Percentiles rank a stretch among this genome's conserved stretches.
These are phyloP conservation scores for Chromis chromis DNA, from an alignment of 2,797 vertebrate species.

Conservation along the genomic window DNA sequence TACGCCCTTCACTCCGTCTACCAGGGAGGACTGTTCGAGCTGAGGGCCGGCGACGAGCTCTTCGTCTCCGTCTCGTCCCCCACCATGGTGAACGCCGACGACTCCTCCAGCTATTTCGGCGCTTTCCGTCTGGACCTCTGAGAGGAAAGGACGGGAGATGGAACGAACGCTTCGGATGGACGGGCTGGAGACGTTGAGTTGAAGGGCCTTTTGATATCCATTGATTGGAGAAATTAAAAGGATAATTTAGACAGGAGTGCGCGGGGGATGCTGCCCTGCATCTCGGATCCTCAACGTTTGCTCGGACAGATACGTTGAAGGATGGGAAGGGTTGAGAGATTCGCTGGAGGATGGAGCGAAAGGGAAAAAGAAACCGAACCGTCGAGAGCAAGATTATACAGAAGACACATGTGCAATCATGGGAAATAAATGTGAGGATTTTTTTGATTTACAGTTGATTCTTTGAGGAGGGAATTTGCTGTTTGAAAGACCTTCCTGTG, in stretches of 20 bases:
- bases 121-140: slow-evolving; percentile 90
- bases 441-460: slow-evolving; percentile 33
- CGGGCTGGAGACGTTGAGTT: slow-evolving; percentile 19
- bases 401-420: slow-evolving; percentile 56
- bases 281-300: slow-evolving; percentile 35
- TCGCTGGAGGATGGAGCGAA: slow-evolving; percentile 6
- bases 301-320: slow-evolving; percentile 42
- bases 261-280: slow-evolving; percentile 21
- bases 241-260: slow-evolving; percentile 10
- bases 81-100: slow-evolving; percentile 85
- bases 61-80: slow-evolving; percentile 90
- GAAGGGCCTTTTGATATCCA: slow-evolving; percentile 37
- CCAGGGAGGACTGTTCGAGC: slow-evolving; percentile 93
- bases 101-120: slow-evolving; percentile 90
- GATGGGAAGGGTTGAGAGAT: slow-evolving; percentile 23
- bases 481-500: slow-evolving; percentile 18
- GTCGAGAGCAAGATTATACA: slow-evolving; percentile 31
- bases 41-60: slow-evolving; percentile 89
- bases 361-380: slow-evolving; percentile 27
- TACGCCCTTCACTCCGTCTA: slow-evolving; percentile 93
- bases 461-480: slow-evolving; percentile 8
- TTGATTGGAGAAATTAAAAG: slow-evolving; percentile 15
- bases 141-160: slow-evolving; percentile 43
- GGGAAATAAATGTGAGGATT: slow-evolving; percentile 48
- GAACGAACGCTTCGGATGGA: slow-evolving; percentile 4